Percentiles rank a stretch among this genome's conserved stretches.
phyloP scores from a whole-genome alignment of 2,797 vertebrate species.

The Ataeniobius toweri region DNA sequence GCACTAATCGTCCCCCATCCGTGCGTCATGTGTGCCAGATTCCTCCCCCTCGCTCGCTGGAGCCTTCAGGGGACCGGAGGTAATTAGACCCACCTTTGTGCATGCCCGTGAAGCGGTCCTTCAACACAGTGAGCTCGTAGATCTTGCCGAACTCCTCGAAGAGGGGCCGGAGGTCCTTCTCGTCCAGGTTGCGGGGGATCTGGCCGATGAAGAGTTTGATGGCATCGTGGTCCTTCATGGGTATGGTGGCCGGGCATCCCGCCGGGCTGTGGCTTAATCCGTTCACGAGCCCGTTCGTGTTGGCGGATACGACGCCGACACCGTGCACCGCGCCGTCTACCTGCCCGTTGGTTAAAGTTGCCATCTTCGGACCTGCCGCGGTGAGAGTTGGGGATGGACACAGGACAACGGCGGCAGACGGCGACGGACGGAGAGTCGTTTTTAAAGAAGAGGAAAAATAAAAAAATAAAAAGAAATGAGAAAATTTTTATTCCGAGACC shows the following conservation, averaged over 20 bases:
- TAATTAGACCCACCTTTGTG: slow-evolving; percentile 90
- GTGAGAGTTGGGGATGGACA: slow-evolving; percentile 64
- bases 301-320: slow-evolving; percentile 89
- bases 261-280: slow-evolving; percentile 98
- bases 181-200: slow-evolving; percentile 99
- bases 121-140: slow-evolving; percentile 99
- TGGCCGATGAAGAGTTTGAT: slow-evolving; percentile 99
- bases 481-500: slow-evolving; percentile 71
- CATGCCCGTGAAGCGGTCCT: slow-evolving; percentile 99
- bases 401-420: slow-evolving; percentile 56
- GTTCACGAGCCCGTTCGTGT: slow-evolving; percentile 97
- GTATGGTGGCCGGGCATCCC: slow-evolving; percentile 94
- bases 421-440: slow-evolving; percentile 47
- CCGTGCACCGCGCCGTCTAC: slow-evolving; percentile 94
- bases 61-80: slow-evolving; percentile 12
- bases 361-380: slow-evolving; percentile 88
- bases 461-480: slow-evolving; percentile 66
- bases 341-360: slow-evolving; percentile 99
- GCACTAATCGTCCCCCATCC: slow-evolving; percentile 20
- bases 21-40: slow-evolving; percentile 24
- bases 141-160: slow-evolving; percentile 99
- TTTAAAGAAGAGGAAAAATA: slow-evolving; percentile 8
- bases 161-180: slow-evolving; percentile 99
- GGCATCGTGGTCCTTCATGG: slow-evolving; percentile 99
- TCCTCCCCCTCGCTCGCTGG: slow-evolving; percentile 4